Evolutionary conservation across 2,113 vertebrate species (phyloP).

Genomic region (Balaeniceps rex): DNA sequence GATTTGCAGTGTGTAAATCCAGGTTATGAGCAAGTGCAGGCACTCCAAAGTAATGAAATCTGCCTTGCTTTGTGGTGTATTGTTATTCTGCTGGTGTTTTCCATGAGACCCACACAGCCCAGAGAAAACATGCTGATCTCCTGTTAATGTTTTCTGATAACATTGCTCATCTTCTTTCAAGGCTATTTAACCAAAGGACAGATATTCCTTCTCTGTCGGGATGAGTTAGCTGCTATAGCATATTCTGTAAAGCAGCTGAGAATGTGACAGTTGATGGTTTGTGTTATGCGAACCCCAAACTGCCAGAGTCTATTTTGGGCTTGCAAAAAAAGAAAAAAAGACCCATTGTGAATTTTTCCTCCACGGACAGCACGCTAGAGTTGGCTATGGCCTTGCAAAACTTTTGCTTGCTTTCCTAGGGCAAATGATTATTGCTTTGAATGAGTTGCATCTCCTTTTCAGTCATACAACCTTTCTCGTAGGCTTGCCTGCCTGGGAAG

Average conservation of each 20-base stretch:
- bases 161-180: not conserved
- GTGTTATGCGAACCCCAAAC: not conserved
- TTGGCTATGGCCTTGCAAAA: not conserved
- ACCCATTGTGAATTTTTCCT: not conserved
- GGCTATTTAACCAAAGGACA: not conserved
- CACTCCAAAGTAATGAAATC: constrained; percentile 54
- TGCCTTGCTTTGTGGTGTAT: constrained; percentile 28
- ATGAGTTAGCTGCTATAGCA: not conserved
- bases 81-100: constrained; percentile 51
- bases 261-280: constrained; percentile 9
- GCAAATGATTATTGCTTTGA: rapidly evolving
- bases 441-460: not conserved
- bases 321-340: not conserved
- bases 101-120: not conserved
- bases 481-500: too few species aligned
- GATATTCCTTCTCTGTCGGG: not conserved
- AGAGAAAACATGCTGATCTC: not conserved
- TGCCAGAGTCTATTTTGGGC: constrained; percentile 2
- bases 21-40: constrained; percentile 51
- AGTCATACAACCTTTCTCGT: rapidly evolving
- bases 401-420: not conserved
- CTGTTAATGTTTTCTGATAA: not conserved
- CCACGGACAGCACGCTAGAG: rapidly evolving
- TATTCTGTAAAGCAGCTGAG: constrained; percentile 17
- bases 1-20: constrained; percentile 69